phyloP scores from a whole-genome alignment of 2,113 vertebrate species.

The Phodopus roborovskii region DNA sequence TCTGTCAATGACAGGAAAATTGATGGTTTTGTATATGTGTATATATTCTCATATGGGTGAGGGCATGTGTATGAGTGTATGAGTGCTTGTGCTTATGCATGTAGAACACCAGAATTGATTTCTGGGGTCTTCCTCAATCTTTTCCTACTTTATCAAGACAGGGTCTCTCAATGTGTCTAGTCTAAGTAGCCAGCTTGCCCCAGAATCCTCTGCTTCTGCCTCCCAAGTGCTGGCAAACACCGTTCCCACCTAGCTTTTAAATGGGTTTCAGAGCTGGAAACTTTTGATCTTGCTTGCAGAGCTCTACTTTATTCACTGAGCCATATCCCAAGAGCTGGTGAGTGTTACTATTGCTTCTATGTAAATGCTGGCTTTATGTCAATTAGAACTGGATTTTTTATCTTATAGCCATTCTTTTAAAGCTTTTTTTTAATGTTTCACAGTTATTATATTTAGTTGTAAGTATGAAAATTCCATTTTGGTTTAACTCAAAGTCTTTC shows the following conservation, averaged over 20 bases:
- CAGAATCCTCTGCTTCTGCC: neutral
- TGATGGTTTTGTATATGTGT: neutral
- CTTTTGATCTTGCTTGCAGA: neutral
- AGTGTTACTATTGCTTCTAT: neutral
- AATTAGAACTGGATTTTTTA: conserved; percentile 4
- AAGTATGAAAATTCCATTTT: neutral
- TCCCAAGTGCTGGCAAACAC: neutral
- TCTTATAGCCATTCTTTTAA: neutral
- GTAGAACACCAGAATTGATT: neutral
- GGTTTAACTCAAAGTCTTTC: conserved; percentile 29
- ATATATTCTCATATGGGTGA: neutral
- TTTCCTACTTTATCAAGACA: neutral
- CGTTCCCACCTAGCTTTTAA: neutral
- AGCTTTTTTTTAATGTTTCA: conserved; percentile 1
- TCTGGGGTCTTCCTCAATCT: neutral
- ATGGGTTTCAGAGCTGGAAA: neutral
- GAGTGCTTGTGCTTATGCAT: neutral
- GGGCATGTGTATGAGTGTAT: neutral
- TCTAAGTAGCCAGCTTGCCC: neutral
- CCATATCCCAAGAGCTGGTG: neutral
- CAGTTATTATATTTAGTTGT: neutral
- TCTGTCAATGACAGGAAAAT: neutral
- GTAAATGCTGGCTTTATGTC: neutral
- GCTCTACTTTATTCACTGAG: too few relatives aligned
- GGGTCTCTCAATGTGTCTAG: neutral